A percentile compares a stretch with the other conserved stretches of the same genome.
phyloP scores from a whole-genome alignment of 2,888 invertebrate genomes.

The Scaptomyza polygonia region DNA sequence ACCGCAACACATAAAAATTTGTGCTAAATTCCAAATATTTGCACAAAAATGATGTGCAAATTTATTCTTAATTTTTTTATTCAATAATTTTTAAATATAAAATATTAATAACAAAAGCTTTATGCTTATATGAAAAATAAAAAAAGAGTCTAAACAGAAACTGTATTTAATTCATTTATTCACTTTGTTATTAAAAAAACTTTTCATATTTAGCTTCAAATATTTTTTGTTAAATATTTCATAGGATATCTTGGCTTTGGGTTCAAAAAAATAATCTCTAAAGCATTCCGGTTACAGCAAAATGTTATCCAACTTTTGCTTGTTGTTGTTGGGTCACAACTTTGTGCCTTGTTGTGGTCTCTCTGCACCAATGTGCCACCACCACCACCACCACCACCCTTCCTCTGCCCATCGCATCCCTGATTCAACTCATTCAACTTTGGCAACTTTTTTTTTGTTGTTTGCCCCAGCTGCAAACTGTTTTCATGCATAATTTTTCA shows the following conservation, averaged over 20 bases:
- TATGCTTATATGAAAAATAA: background rate
- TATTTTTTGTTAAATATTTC: background rate
- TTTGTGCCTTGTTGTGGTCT: conserved; percentile 71
- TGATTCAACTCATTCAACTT: conserved; percentile 13
- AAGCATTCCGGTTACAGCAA: background rate
- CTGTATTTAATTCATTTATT: too few species aligned
- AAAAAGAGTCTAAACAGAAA: too few species aligned
- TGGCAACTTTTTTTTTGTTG: conserved; percentile 19
- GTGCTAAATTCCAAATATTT: conserved; percentile 5
- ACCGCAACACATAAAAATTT: conserved; percentile 37
- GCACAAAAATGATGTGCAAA: conserved; percentile 11
- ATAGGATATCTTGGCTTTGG: conserved; percentile 23
- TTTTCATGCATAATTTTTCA: conserved; percentile 56
- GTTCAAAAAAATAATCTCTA: background rate
- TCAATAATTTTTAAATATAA: too few species aligned
- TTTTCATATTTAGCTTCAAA: background rate
- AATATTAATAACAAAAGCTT: background rate
- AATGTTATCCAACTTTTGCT: conserved; percentile 47
- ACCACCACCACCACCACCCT: background rate
- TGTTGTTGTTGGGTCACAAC: conserved; percentile 34
- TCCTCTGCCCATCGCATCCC: background rate
- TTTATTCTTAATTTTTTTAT: too few species aligned
- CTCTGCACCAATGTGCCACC: background rate
- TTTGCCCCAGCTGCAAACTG: conserved; percentile 22
- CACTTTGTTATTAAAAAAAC: background rate